Conservation (phyloP, 2,113 vertebrate species). For the Python bivittatus region DNA sequence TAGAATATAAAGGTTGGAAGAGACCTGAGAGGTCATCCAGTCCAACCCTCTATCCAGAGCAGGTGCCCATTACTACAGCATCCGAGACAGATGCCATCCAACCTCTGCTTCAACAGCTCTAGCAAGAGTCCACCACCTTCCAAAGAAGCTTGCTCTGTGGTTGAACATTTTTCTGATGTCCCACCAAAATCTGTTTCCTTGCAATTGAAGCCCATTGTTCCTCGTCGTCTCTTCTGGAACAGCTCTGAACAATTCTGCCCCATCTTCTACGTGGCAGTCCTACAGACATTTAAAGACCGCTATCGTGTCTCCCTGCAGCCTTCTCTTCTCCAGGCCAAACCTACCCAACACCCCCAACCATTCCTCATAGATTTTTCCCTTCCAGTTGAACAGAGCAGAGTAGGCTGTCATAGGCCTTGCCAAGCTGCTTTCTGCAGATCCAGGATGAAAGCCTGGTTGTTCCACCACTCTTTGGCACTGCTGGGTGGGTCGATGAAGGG, state of each 20-base stretch:
- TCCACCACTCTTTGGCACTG: background rate
- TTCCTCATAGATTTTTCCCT: background rate
- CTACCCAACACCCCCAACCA: background rate
- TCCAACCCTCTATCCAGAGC: background rate
- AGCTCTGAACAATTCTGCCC: background rate
- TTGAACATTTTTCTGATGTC: background rate
- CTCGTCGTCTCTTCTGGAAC: background rate
- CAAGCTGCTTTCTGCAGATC: background rate
- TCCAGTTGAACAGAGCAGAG: background rate
- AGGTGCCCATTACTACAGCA: background rate
- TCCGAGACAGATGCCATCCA: background rate
- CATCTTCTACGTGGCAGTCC: background rate
- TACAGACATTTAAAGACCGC: background rate
- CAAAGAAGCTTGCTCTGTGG: background rate
- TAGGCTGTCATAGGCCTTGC: background rate
- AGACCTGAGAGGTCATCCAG: background rate
- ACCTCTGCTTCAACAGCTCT: background rate
- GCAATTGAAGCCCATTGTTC: background rate
- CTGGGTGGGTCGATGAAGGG: background rate
- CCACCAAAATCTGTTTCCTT: background rate
- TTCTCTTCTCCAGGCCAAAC: background rate
- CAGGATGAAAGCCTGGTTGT: background rate
- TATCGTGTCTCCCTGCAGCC: background rate
- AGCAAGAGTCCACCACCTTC: background rate
- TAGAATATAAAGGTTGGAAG: background rate